Evolutionary conservation across 2,888 invertebrate genomes (phyloP).

Genomic region (Limnephilus lunatus): DNA sequence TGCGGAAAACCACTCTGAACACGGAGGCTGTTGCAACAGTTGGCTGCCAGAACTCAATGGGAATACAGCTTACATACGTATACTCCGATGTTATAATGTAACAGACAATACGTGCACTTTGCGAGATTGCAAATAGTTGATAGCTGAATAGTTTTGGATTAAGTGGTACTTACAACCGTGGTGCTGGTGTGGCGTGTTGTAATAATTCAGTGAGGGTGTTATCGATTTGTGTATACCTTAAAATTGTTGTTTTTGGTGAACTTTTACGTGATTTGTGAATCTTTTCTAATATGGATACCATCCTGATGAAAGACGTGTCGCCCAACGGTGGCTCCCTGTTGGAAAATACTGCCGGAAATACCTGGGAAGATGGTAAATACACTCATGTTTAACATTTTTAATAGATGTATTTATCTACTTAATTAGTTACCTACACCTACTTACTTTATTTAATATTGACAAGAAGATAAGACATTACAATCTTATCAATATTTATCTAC

Average conservation of each 20-base stretch:
- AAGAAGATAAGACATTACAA: background rate
- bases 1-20: conserved; percentile 11
- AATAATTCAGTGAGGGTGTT: background rate
- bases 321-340: conserved; percentile 26
- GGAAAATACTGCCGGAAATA: conserved; percentile 22
- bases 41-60: background rate
- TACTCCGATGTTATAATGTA: background rate
- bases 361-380: conserved; percentile 48
- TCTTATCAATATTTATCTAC: background rate
- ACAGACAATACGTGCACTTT: background rate
- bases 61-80: no score
- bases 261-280: background rate
- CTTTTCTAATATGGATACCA: conserved; percentile 41
- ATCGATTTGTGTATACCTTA: background rate
- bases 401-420: background rate
- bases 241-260: background rate
- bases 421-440: background rate
- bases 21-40: background rate
- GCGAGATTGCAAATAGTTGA: background rate
- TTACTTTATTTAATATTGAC: background rate
- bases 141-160: background rate
- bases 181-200: background rate
- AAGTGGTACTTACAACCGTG: background rate
- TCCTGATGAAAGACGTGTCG: conserved; percentile 25
- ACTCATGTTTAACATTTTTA: background rate